These are phyloP conservation scores for Pipistrellus nathusii DNA, from an alignment of 2,797 vertebrate genomes.

Conservation along the genomic window DNA sequence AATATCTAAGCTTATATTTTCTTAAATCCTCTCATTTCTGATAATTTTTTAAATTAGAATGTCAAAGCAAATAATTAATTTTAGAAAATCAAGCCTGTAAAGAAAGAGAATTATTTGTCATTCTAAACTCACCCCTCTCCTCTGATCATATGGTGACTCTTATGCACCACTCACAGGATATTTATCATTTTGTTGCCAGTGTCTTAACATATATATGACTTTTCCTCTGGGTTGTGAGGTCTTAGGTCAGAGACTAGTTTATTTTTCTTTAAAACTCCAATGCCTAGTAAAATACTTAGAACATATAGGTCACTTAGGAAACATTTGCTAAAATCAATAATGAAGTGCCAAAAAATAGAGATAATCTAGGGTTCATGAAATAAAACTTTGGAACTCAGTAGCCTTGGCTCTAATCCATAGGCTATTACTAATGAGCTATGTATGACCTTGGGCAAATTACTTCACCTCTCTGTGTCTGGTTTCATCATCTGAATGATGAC, in stretches of 20 bases:
- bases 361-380: background rate
- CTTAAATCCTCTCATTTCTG: slow-evolving; percentile 17
- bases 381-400: background rate
- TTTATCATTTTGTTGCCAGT: background rate
- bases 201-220: background rate
- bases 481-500: background rate
- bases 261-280: background rate
- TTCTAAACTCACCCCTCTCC: background rate
- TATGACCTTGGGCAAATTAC: background rate
- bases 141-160: too few relatives aligned
- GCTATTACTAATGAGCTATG: background rate
- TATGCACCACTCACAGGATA: background rate
- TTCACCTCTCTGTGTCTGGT: background rate
- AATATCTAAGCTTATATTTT: slow-evolving; percentile 11
- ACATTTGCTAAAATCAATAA: background rate
- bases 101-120: background rate
- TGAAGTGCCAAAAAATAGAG: background rate
- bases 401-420: background rate
- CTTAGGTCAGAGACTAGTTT: background rate
- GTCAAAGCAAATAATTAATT: background rate
- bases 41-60: slow-evolving; percentile 15
- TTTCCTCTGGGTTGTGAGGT: background rate
- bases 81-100: background rate
- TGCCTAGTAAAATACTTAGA: background rate
- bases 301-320: background rate